A percentile compares a stretch with the other conserved stretches of the same genome.
Evolutionary conservation across 1,140 invertebrate species (phyloP).

Genomic region (Anthonomus grandis): DNA sequence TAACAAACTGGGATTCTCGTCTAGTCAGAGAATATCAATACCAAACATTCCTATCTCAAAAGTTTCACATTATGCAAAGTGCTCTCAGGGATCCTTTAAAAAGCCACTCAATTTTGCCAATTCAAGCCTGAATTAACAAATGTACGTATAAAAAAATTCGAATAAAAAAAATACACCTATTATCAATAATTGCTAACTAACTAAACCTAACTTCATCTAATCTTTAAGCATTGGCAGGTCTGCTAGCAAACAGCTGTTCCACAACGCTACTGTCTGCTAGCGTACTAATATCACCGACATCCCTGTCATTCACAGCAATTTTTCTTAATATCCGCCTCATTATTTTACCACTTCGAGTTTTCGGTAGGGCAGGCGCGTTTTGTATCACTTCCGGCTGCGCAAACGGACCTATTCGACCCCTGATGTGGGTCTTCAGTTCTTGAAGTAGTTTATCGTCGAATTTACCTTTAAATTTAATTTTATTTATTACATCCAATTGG

Average conservation of each 20-base stretch:
- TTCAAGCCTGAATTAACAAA: neutral
- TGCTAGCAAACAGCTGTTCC: conserved; percentile 70
- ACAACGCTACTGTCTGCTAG: conserved; percentile 86
- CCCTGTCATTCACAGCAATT: conserved; percentile 80
- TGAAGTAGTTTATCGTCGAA: conserved; percentile 69
- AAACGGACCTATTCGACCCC: conserved; percentile 93
- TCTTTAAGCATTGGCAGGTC: conserved; percentile 49
- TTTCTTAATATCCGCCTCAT: conserved; percentile 93
- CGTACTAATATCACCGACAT: conserved; percentile 92
- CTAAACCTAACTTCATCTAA: neutral
- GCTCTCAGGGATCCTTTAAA: neutral
- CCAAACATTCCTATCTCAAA: no score
- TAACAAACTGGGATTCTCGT: no score
- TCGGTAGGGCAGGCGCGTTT: conserved; percentile 86
- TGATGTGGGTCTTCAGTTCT: conserved; percentile 79
- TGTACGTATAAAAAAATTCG: neutral
- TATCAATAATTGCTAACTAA: neutral
- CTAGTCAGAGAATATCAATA: no score
- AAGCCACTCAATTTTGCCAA: neutral
- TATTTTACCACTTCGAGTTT: conserved; percentile 97
- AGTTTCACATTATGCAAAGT: no score
- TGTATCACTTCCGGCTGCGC: conserved; percentile 94
- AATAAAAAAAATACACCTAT: neutral
- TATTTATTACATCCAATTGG: neutral
- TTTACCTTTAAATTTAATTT: conserved; percentile 34